Conservation (phyloP, 2,113 vertebrate species). For the Serilophus lunatus region DNA sequence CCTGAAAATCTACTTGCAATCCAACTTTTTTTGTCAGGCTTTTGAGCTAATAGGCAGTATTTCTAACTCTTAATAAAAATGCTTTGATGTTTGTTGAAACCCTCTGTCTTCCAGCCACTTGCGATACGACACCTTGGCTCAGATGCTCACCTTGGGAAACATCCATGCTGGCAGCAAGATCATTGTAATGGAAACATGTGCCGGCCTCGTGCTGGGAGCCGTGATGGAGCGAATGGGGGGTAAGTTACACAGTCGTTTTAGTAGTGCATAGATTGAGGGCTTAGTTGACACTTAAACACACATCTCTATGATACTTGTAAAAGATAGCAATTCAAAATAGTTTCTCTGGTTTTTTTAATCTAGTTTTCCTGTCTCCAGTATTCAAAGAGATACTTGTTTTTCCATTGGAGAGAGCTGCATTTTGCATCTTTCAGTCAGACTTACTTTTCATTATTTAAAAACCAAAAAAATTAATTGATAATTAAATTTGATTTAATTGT, state of each 20-base stretch:
- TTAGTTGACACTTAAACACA: background rate
- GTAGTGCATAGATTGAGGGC: background rate
- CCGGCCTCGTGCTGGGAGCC: conserved; percentile 90
- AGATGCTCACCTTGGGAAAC: conserved; percentile 92
- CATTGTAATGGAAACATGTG: conserved; percentile 92
- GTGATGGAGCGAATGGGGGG: conserved; percentile 98
- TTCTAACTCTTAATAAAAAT: background rate
- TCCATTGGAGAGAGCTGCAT: background rate
- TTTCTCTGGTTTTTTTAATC: background rate
- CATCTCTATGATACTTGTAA: background rate
- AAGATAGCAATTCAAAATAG: background rate
- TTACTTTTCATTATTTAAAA: background rate
- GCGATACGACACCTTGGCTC: conserved; percentile 91
- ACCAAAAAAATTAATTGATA: rapidly evolving
- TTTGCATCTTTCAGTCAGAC: background rate
- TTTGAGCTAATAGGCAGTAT: background rate
- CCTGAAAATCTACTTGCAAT: background rate
- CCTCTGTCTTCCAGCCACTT: conserved; percentile 79
- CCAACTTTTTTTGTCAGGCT: background rate
- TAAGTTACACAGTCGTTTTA: background rate
- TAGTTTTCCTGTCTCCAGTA: background rate
- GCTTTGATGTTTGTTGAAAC: background rate
- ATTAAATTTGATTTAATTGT: background rate
- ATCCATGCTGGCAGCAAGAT: conserved; percentile 92
- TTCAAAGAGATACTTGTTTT: background rate